These are phyloP conservation scores for Nixonia krombeini DNA, from an alignment of 1,140 invertebrate species.

Conservation along the genomic window DNA sequence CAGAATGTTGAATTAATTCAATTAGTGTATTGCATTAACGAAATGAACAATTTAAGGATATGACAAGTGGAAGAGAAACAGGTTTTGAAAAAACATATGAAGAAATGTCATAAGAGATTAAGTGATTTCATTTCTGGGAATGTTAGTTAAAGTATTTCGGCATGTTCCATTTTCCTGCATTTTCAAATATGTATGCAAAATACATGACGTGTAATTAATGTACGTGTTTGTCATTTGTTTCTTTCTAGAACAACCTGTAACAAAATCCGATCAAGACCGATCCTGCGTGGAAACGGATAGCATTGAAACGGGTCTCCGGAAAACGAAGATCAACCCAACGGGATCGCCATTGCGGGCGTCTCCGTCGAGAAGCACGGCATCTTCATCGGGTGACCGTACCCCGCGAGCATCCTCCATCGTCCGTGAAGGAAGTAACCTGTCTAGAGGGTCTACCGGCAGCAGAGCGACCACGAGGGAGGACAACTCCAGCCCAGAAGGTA, in stretches of 20 bases:
- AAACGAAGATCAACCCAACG: constrained; percentile 65
- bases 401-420: constrained; percentile 70
- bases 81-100: no score
- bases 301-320: constrained; percentile 77
- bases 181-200: background rate
- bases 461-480: constrained; percentile 58
- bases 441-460: constrained; percentile 60
- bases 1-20: no score
- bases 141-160: no score
- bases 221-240: background rate
- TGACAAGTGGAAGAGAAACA: no score
- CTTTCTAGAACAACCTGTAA: constrained; percentile 62
- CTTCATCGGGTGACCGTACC: constrained; percentile 62
- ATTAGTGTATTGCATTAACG: no score
- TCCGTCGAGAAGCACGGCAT: constrained; percentile 70
- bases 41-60: no score
- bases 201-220: background rate
- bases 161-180: no score
- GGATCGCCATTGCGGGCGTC: constrained; percentile 73
- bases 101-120: no score
- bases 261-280: constrained; percentile 64
- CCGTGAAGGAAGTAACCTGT: constrained; percentile 72
- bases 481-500: constrained; percentile 64
- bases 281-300: constrained; percentile 77
- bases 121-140: no score